Base-by-base conservation (phyloP, 2,888 invertebrate genomes). In the Caradrina kadenii region DNA sequence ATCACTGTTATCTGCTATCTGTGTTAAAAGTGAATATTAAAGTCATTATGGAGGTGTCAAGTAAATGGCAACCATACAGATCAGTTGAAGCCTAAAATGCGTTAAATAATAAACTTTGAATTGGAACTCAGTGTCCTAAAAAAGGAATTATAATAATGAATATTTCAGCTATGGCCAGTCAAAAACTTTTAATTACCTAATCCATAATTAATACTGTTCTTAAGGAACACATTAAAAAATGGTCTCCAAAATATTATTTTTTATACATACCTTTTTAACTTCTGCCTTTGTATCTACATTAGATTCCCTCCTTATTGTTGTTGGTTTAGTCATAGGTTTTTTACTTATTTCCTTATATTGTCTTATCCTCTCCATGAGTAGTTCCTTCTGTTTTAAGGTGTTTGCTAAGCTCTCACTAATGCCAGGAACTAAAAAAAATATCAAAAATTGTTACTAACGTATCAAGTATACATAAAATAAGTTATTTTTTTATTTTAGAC, bases 381-480 rank as follows among this genome's bases (percentile, higher is more conserved):
- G 69, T 74, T 96, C 96, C 76, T 96, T 96, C 76, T 96, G 96
- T 83, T 95, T 96, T 22, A 96, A 82, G 17, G 96, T 96, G 76
- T 96, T 96, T 58, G 96, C 96, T 84, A 96, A 89, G 79, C 95
- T 96, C 88, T 95, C 96, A 89, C 96, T 96, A 53, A 96, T 96
- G 73, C 96, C 96, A 85, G 96, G 96, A 86, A 96, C 96, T 96
- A 83, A 48, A 88, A 90, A 45, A 15, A 15, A 22, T 42, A 26
- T 17, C 13, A 13, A 31, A 1, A 48, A 17, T 48, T 19, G 13
- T 13, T 45, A 45, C 17, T 15, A 21, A 56, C 15, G 19, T 42
- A 39, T n/a, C 19, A 4, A n/a, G n/a, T 15, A 53, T 26, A 26
- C 4, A 2, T 26, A n/a, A n/a, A n/a, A n/a, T n/a, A n/a, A n/a